Percentiles rank a stretch among this genome's conserved stretches.
Evolutionary conservation across 2,888 invertebrate species (phyloP).

Genomic region (Timema cristinae): DNA sequence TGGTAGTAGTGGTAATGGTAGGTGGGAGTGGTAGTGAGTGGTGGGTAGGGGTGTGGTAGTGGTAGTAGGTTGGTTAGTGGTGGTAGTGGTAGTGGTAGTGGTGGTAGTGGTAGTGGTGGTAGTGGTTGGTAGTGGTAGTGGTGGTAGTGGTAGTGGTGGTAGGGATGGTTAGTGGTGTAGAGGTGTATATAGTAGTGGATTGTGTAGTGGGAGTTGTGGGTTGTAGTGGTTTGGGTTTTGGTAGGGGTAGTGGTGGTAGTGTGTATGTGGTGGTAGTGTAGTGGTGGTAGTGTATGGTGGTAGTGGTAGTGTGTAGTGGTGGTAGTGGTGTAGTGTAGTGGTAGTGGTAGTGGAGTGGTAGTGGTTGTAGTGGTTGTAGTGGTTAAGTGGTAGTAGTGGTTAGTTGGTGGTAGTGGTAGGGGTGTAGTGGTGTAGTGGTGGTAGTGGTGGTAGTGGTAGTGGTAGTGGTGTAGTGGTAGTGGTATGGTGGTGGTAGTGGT

Average conservation of each 20-base stretch:
- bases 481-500: too few relatives aligned
- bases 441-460: too few relatives aligned
- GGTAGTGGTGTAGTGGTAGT: too few relatives aligned
- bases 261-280: too few relatives aligned
- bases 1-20: neutral
- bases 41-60: neutral
- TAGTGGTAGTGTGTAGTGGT: neutral
- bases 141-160: neutral
- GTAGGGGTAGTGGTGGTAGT: neutral
- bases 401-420: too few relatives aligned
- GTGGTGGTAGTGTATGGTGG: neutral
- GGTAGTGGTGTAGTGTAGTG: neutral
- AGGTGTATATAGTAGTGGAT: neutral
- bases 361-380: too few relatives aligned
- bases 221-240: neutral
- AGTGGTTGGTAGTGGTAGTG: neutral
- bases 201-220: neutral
- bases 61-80: neutral
- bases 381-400: too few relatives aligned
- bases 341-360: neutral
- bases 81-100: conserved; percentile 3
- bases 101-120: neutral
- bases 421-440: too few relatives aligned
- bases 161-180: neutral
- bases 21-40: conserved; percentile 1